These are phyloP conservation scores for Dolichotis patagonum DNA, from an alignment of 2,113 vertebrate species.

Conservation along the genomic window DNA sequence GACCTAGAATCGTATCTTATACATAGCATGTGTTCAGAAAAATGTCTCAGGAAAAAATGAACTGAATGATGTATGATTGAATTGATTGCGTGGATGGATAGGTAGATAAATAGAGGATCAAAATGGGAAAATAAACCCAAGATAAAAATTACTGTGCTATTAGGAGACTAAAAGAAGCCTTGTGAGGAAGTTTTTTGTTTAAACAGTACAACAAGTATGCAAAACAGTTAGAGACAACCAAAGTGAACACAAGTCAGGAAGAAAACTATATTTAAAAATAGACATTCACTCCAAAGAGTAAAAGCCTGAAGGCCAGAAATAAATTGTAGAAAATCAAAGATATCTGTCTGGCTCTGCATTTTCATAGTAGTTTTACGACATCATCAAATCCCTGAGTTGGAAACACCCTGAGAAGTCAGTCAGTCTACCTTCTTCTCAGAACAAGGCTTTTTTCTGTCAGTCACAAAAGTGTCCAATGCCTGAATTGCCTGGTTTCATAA, in stretches of 20 bases:
- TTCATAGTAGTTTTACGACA: not conserved
- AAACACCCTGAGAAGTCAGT: not conserved
- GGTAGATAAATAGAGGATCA: not conserved
- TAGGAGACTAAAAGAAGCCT: not conserved
- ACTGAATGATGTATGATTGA: not conserved
- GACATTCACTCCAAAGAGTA: not conserved
- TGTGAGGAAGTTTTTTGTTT: not conserved
- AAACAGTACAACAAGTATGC: not conserved
- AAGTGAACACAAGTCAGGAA: not conserved
- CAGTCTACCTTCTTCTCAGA: not conserved
- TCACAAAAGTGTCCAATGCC: not conserved
- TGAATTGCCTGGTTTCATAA: not conserved
- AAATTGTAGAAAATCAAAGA: not conserved
- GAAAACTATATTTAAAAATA: not conserved
- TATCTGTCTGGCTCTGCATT: not conserved
- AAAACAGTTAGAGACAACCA: not conserved
- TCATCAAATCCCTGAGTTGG: not conserved
- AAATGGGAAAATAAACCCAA: not conserved
- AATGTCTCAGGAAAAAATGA: not conserved
- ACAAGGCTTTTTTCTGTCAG: not conserved
- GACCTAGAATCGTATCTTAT: not conserved
- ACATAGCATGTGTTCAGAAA: not conserved
- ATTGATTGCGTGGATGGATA: not conserved
- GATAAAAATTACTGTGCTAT: not conserved
- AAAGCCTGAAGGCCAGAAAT: not conserved